Conservation (phyloP, 1,140 invertebrate species). For the Venturia canescens region DNA sequence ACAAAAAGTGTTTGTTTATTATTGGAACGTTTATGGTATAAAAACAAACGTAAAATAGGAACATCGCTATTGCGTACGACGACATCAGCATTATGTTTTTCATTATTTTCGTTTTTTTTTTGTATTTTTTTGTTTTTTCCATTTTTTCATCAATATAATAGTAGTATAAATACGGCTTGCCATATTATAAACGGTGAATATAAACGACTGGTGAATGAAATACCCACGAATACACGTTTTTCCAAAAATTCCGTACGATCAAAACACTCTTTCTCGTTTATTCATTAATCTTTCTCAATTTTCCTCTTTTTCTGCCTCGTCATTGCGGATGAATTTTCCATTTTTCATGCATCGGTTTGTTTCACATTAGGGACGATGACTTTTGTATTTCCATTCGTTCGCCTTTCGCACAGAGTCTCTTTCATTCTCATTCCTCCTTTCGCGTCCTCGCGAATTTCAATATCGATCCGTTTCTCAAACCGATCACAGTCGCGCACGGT, state of each 20-base stretch:
- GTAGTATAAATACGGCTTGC: constrained; percentile 41
- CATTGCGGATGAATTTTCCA: constrained; percentile 32
- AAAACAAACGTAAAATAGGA: constrained; percentile 70
- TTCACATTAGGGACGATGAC: too few species aligned
- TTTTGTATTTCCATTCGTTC: too few species aligned
- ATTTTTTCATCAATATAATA: constrained; percentile 29
- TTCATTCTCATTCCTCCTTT: too few species aligned
- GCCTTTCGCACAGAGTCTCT: too few species aligned
- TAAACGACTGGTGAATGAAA: constrained; percentile 60
- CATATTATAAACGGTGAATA: constrained; percentile 57
- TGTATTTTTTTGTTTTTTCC: constrained; percentile 32
- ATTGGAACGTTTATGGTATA: constrained; percentile 61
- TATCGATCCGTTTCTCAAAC: too few species aligned
- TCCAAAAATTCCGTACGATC: constrained; percentile 24
- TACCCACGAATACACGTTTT: constrained; percentile 43
- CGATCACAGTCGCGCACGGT: too few species aligned
- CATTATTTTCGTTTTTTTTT: constrained; percentile 20
- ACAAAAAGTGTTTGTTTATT: constrained; percentile 68
- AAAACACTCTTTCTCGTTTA: too few species aligned
- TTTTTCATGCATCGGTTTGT: background rate
- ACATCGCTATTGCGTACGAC: constrained; percentile 69
- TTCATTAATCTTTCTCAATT: constrained; percentile 14
- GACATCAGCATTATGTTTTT: constrained; percentile 55
- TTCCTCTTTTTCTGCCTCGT: constrained; percentile 29
- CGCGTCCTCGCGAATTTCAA: too few species aligned